Percentiles rank a stretch among this genome's conserved stretches.
phyloP scores from a whole-genome alignment of 1,140 invertebrate genomes.

The Hylaeus anthracinus region DNA sequence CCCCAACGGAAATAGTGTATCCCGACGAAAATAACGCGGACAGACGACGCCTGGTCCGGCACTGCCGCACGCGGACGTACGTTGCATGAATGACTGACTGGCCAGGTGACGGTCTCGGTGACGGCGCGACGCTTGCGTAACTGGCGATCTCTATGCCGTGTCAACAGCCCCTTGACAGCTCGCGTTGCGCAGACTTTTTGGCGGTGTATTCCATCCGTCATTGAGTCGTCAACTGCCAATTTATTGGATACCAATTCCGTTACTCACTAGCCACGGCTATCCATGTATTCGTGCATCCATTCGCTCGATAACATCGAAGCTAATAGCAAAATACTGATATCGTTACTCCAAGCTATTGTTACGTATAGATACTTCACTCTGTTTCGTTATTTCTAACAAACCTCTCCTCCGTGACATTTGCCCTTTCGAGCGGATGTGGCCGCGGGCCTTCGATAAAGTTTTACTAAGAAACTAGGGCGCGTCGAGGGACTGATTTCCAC shows the following conservation, averaged over 20 bases:
- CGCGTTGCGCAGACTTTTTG: neutral
- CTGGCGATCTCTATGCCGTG: neutral
- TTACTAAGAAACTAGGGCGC: too few relatives aligned
- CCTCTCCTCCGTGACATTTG: too few relatives aligned
- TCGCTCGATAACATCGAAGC: too few relatives aligned
- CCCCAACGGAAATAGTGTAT: conserved; percentile 35
- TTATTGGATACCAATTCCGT: neutral
- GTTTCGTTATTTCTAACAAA: too few relatives aligned
- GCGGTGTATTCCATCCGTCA: neutral
- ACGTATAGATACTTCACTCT: too few relatives aligned
- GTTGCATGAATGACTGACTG: conserved; percentile 43
- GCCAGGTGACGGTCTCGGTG: conserved; percentile 27
- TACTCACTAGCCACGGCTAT: too few relatives aligned
- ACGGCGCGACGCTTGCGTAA: conserved; percentile 22
- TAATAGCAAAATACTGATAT: too few relatives aligned
- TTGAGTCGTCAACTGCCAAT: neutral
- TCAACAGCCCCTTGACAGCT: neutral
- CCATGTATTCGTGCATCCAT: too few relatives aligned
- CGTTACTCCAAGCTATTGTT: too few relatives aligned
- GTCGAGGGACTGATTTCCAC: too few relatives aligned
- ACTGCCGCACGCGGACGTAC: neutral
- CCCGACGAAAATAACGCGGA: conserved; percentile 31
- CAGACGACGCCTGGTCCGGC: conserved; percentile 1
- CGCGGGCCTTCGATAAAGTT: too few relatives aligned
- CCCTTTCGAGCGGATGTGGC: too few relatives aligned